Evolutionary conservation across 2,888 invertebrate species (phyloP).

Genomic region (Miltochrista miniata): DNA sequence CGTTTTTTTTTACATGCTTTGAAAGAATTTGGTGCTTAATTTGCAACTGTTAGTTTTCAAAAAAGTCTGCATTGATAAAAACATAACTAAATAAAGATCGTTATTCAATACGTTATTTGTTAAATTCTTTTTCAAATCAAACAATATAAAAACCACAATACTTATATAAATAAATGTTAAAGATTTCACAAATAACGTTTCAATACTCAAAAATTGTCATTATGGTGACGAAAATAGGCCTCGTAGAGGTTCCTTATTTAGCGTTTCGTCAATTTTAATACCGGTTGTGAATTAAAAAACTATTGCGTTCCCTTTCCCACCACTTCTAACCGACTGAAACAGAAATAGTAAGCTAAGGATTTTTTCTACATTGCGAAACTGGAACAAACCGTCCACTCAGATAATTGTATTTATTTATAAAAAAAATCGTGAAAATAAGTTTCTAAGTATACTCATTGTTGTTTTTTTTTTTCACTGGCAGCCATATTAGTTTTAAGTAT

Average conservation of each 20-base stretch:
- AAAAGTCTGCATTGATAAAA: background rate
- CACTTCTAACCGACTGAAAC: constrained; percentile 58
- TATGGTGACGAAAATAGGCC: constrained; percentile 21
- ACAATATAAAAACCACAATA: background rate
- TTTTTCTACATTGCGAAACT: constrained; percentile 64
- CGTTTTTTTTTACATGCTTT: too few relatives aligned
- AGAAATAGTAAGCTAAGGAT: constrained; percentile 58
- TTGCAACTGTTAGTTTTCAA: too few relatives aligned
- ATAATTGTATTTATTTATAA: constrained; percentile 75
- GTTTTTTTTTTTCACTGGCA: constrained; percentile 53
- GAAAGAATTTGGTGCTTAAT: too few relatives aligned
- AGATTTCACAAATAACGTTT: constrained; percentile 8
- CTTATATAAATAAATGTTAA: background rate
- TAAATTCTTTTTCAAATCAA: constrained; percentile 14
- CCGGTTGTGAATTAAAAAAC: constrained; percentile 54
- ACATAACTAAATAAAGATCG: background rate
- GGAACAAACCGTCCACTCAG: constrained; percentile 76
- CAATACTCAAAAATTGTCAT: constrained; percentile 1
- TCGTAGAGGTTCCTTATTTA: constrained; percentile 39
- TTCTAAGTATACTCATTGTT: constrained; percentile 62
- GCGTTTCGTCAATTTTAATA: constrained; percentile 48
- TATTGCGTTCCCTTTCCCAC: constrained; percentile 38
- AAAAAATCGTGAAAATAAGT: constrained; percentile 26
- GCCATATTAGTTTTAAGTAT: constrained; percentile 75
- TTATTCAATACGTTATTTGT: constrained; percentile 11